A percentile compares a stretch with the other conserved stretches of the same genome.
These are phyloP conservation scores for Enteromius afrohamiltoni DNA, from an alignment of 2,797 vertebrate species.

Conservation along the genomic window DNA sequence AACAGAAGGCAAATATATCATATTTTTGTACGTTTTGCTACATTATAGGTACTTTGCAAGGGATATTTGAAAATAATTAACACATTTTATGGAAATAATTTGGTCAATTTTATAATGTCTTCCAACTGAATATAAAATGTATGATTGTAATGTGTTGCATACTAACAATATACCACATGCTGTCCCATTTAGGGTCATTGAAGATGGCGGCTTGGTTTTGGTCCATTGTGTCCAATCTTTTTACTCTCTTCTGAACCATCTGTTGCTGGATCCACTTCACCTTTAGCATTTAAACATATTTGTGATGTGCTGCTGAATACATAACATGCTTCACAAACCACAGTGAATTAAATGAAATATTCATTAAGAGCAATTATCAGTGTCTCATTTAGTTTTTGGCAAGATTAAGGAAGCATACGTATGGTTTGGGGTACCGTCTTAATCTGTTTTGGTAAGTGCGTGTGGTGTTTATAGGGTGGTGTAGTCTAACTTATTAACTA, in stretches of 20 bases:
- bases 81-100: background rate
- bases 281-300: constrained; percentile 68
- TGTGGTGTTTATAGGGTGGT: constrained; percentile 50
- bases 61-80: background rate
- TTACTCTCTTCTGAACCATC: constrained; percentile 84
- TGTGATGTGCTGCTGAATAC: constrained; percentile 2
- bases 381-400: constrained; percentile 14
- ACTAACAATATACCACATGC: constrained; percentile 94
- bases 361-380: constrained; percentile 42
- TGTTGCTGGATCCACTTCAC: constrained; percentile 97
- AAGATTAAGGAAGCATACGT: constrained; percentile 27
- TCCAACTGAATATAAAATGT: background rate
- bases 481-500: constrained; percentile 85
- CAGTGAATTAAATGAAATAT: constrained; percentile 31
- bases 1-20: constrained; percentile 6
- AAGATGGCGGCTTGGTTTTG: constrained; percentile 75
- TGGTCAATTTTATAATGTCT: background rate
- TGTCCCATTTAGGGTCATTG: constrained; percentile 86
- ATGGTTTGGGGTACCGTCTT: constrained; percentile 17
- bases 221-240: constrained; percentile 80
- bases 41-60: background rate
- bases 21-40: background rate
- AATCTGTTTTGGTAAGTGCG: constrained; percentile 52
- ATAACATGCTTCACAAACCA: constrained; percentile 18
- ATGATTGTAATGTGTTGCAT: constrained; percentile 2